Evolutionary conservation across 1,140 invertebrate species (phyloP).

Genomic region (Pogonomyrmex californicus): DNA sequence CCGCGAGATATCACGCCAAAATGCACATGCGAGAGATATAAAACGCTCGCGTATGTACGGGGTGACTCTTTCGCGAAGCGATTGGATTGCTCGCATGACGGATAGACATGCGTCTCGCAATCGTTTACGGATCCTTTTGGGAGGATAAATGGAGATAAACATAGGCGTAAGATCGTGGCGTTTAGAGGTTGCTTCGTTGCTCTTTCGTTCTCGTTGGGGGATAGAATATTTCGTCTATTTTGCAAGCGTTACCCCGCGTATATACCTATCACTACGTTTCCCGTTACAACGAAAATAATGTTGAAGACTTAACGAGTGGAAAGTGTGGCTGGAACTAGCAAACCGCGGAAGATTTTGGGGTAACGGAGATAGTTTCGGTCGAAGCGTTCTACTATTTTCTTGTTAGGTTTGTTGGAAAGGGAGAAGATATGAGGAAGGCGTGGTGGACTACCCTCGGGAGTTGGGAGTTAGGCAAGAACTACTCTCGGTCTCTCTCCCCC

Average conservation of each 20-base stretch:
- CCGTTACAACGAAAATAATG: constrained; percentile 23
- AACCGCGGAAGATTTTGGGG: constrained; percentile 24
- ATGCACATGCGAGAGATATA: background rate
- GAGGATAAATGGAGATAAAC: background rate
- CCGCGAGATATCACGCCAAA: constrained; percentile 1
- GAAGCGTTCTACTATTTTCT: constrained; percentile 55
- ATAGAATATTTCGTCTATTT: constrained; percentile 12
- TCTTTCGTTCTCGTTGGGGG: background rate
- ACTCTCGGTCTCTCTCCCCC: constrained; percentile 27
- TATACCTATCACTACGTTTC: background rate
- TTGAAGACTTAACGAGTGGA: constrained; percentile 28
- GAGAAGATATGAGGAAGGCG: constrained; percentile 66
- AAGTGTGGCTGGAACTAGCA: constrained; percentile 13
- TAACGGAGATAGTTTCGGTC: constrained; percentile 35
- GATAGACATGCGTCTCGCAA: background rate
- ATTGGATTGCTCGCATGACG: background rate
- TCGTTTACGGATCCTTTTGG: background rate
- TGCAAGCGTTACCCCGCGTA: background rate
- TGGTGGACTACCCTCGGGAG: constrained; percentile 61
- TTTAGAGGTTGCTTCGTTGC: constrained; percentile 1
- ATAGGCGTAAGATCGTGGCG: background rate
- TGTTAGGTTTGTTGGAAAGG: constrained; percentile 56
- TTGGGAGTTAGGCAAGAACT: constrained; percentile 49
- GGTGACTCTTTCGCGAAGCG: background rate
- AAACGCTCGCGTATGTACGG: background rate